Base-by-base conservation (phyloP, 1,140 invertebrate genomes). In the Berghia stephanieae region DNA sequence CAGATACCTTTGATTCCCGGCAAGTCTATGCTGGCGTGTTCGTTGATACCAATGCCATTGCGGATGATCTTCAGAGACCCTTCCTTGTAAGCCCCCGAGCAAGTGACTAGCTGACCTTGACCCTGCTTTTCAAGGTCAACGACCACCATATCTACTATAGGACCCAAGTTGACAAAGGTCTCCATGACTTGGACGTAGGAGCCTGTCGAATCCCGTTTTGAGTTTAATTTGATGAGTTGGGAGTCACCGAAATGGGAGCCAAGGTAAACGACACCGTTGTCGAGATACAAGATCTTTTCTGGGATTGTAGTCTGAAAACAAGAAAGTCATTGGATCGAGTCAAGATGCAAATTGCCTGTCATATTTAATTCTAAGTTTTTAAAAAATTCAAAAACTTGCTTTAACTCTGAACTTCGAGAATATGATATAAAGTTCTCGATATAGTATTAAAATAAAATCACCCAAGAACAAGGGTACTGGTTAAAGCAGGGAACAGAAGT, bases 281-380 rank as follows among this genome's bases (percentile, higher is more conserved):
- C 98, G 66, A 99, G 91, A 87, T 99, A 99, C n/a, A 97, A 98
- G 86, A 99, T 94, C 86, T 96, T 98, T 89, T 99, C 97, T 3
- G 98, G 96, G 80, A 98, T 98, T 21, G 96, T 96, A 46, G 98
- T 98, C 91, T 99, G 82, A 27, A 85, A n/a, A n/a, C n/a, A n/a
- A n/a, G n/a, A n/a, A n/a, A n/a, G n/a, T n/a, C n/a, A n/a, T n/a
- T n/a, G n/a, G n/a, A n/a, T n/a, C n/a, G n/a, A n/a, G n/a, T n/a
- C n/a, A n/a, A n/a, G n/a, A n/a, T n/a, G n/a, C n/a, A n/a, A n/a
- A n/a, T n/a, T n/a, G n/a, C n/a, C n/a, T n/a, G n/a, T n/a, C n/a
- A n/a, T n/a, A n/a, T n/a, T n/a, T n/a, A n/a, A n/a, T n/a, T n/a
- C n/a, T n/a, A n/a, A n/a, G n/a, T n/a, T n/a, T n/a, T n/a, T n/a